Evolutionary conservation across 2,113 vertebrate species (phyloP).

Genomic region (Ciconia maguari): DNA sequence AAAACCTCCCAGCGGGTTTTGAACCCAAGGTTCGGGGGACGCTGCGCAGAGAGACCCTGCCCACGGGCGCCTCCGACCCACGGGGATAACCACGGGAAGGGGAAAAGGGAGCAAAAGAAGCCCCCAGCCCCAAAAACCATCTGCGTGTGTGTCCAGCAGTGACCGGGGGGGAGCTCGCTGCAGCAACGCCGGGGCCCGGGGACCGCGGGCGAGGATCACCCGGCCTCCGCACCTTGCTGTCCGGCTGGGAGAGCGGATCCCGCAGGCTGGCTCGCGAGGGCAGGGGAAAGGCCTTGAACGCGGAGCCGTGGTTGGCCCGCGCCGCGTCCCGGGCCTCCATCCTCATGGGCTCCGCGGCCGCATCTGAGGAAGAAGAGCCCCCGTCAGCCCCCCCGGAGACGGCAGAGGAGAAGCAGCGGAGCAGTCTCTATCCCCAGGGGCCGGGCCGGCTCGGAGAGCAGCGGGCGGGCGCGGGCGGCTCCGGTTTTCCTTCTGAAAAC

Average conservation of each 20-base stretch:
- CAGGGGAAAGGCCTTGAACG: constrained; percentile 42
- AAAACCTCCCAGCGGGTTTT: background rate
- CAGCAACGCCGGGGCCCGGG: background rate
- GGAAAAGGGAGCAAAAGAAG: too few species aligned
- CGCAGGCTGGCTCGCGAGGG: constrained; percentile 5
- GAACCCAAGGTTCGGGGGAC: rapidly evolving
- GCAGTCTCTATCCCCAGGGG: background rate
- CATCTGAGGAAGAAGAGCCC: constrained; percentile 12
- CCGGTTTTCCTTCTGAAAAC: background rate
- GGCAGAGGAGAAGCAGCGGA: background rate
- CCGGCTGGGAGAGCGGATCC: constrained; percentile 41
- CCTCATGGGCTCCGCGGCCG: constrained; percentile 55
- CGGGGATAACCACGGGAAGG: background rate
- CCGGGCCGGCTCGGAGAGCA: background rate
- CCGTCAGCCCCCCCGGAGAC: background rate
- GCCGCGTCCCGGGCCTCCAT: constrained; percentile 72
- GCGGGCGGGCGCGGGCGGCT: background rate
- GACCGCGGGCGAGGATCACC: background rate
- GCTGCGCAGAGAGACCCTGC: background rate
- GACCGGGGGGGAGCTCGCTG: too few species aligned
- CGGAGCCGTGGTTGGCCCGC: constrained; percentile 51
- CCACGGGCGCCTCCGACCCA: background rate
- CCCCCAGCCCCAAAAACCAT: background rate
- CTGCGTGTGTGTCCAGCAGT: too few species aligned
- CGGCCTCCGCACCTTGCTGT: constrained; percentile 55